phyloP scores from a whole-genome alignment of 2,113 vertebrate genomes.

The Tetraodon nigroviridis region DNA sequence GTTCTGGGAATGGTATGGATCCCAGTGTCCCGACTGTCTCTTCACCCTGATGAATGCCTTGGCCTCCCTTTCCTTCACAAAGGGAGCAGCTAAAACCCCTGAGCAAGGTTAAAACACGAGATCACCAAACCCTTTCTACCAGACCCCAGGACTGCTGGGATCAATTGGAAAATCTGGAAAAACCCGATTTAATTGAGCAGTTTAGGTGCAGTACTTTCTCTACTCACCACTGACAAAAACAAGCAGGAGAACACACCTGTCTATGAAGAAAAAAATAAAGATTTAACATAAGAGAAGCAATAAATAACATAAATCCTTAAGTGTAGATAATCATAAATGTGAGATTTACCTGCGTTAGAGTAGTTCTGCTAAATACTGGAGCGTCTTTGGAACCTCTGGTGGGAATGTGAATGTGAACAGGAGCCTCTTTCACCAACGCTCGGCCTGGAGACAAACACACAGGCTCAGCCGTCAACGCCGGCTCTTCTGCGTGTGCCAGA shows the following conservation, averaged over 20 bases:
- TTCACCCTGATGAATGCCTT: slow-evolving; percentile 63
- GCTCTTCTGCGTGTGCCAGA: slow-evolving; percentile 12
- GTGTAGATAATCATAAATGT: slow-evolving; percentile 3
- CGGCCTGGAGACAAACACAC: slow-evolving; percentile 33
- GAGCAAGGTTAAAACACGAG: not conserved
- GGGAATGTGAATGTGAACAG: slow-evolving; percentile 40
- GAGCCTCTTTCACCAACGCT: slow-evolving; percentile 47
- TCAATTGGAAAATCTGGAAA: too few species aligned
- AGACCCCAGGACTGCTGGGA: too few species aligned
- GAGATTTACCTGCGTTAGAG: slow-evolving; percentile 42
- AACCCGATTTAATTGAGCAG: too few species aligned
- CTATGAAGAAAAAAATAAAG: slow-evolving; percentile 16
- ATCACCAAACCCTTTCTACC: too few species aligned
- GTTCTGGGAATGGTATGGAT: slow-evolving; percentile 65
- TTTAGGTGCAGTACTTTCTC: not conserved
- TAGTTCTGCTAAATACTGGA: not conserved
- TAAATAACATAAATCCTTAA: not conserved
- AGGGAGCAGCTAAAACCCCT: slow-evolving; percentile 59
- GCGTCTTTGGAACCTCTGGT: slow-evolving; percentile 34
- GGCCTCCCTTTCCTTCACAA: slow-evolving; percentile 58
- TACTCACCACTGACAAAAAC: slow-evolving; percentile 58
- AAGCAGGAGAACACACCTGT: slow-evolving; percentile 45
- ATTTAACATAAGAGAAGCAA: not conserved
- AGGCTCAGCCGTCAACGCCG: not conserved
- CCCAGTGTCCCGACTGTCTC: slow-evolving; percentile 65